Conservation (phyloP, 2,888 invertebrate genomes). For the Caenorhabditis plicata region DNA sequence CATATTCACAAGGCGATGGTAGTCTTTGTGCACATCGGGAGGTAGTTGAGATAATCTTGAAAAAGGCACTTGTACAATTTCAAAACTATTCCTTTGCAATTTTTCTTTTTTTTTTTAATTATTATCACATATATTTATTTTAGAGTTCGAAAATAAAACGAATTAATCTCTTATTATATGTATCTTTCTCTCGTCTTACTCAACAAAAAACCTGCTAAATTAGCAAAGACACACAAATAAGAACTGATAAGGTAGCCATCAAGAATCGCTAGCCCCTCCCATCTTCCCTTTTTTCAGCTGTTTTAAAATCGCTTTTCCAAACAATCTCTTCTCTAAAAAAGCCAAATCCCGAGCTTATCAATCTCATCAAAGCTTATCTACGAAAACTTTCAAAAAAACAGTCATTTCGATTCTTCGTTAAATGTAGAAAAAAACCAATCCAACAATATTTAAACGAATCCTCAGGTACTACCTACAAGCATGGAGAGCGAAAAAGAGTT, state of each 20-base stretch:
- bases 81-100: too few species aligned
- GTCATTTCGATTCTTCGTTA: not conserved
- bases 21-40: constrained; percentile 17
- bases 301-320: not conserved
- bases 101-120: not conserved
- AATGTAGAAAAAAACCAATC: not conserved
- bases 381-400: not conserved
- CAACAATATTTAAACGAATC: not conserved
- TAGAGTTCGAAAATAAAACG: not conserved
- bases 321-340: too few species aligned
- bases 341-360: too few species aligned
- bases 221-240: too few species aligned
- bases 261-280: not conserved
- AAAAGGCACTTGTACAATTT: too few species aligned
- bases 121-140: not conserved
- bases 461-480: not conserved
- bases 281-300: not conserved
- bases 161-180: too few species aligned
- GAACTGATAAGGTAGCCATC: too few species aligned
- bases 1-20: constrained; percentile 14
- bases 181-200: too few species aligned
- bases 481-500: constrained; percentile 39
- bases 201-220: too few species aligned
- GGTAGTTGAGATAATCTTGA: constrained; percentile 16
- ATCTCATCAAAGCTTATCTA: too few species aligned